Percentiles rank a stretch among this genome's conserved stretches.
Conservation (phyloP, 2,113 vertebrate genomes). For the Sardina pilchardus region DNA sequence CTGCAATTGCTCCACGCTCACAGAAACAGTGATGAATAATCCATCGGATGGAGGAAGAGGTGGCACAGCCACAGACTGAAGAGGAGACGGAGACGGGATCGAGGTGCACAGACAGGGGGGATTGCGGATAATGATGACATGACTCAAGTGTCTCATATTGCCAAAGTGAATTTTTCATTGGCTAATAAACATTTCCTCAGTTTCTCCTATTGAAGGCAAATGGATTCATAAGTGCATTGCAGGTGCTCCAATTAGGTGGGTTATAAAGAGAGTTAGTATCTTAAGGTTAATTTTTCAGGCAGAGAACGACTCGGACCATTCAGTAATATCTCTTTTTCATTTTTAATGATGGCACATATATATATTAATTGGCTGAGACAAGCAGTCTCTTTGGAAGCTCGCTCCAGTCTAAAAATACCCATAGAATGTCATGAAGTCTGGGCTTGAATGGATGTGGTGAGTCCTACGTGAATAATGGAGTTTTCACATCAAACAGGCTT, state of each 20-base stretch:
- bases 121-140: constrained; percentile 19
- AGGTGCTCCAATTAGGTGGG: not conserved
- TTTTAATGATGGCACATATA: constrained; percentile 23
- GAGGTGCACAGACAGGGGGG: not conserved
- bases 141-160: not conserved
- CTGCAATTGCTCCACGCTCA: constrained; percentile 38
- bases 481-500: not conserved
- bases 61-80: not conserved
- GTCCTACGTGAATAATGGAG: not conserved
- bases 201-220: not conserved
- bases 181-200: not conserved
- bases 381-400: not conserved
- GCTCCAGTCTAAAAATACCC: constrained; percentile 16
- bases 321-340: not conserved
- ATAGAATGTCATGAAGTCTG: constrained; percentile 1
- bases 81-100: not conserved
- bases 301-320: not conserved
- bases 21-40: constrained; percentile 52
- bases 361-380: constrained; percentile 21
- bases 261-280: not conserved
- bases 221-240: not conserved
- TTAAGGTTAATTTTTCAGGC: not conserved
- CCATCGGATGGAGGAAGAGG: constrained; percentile 15
- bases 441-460: not conserved
- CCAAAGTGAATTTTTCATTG: not conserved